phyloP scores from a whole-genome alignment of 2,797 vertebrate species.

The Acrossocheilus fasciatus region DNA sequence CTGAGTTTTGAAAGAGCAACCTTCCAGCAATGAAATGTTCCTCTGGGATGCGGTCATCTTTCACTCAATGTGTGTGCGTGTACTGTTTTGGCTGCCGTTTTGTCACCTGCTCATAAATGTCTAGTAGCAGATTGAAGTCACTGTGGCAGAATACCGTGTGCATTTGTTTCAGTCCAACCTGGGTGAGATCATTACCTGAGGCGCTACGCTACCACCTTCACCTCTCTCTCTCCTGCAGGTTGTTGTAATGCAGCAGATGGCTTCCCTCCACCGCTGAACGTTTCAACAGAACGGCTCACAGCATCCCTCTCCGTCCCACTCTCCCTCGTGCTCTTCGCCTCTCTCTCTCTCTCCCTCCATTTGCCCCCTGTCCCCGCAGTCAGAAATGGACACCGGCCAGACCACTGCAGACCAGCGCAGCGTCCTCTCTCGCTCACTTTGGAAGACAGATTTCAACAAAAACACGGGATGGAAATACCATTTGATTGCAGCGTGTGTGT shows the following conservation, averaged over 20 bases:
- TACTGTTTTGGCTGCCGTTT: conserved; percentile 28
- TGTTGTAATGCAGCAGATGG: conserved; percentile 60
- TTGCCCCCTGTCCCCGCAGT: conserved; percentile 46
- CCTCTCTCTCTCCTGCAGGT: conserved; percentile 53
- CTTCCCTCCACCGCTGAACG: conserved; percentile 55
- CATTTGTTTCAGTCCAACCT: conserved; percentile 44
- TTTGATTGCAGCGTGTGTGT: conserved; percentile 39
- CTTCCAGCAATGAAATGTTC: not conserved
- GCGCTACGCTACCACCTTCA: conserved; percentile 42
- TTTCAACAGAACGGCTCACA: conserved; percentile 63
- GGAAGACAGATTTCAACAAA: conserved; percentile 41
- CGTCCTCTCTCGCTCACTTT: conserved; percentile 5
- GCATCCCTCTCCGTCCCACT: conserved; percentile 52
- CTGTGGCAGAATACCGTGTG: conserved; percentile 47
- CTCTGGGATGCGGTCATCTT: conserved; percentile 19
- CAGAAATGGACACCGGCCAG: conserved; percentile 50
- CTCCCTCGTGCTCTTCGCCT: conserved; percentile 18
- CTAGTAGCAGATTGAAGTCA: conserved; percentile 52
- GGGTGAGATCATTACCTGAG: conserved; percentile 54
- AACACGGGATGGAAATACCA: conserved; percentile 24
- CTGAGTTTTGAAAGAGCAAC: not conserved
- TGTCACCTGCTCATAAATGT: conserved; percentile 47
- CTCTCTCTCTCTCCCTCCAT: conserved; percentile 33
- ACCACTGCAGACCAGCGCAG: conserved; percentile 27
- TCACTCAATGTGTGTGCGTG: conserved; percentile 1